Base-by-base conservation (phyloP, 2,113 vertebrate genomes). In the Clarias magur region DNA sequence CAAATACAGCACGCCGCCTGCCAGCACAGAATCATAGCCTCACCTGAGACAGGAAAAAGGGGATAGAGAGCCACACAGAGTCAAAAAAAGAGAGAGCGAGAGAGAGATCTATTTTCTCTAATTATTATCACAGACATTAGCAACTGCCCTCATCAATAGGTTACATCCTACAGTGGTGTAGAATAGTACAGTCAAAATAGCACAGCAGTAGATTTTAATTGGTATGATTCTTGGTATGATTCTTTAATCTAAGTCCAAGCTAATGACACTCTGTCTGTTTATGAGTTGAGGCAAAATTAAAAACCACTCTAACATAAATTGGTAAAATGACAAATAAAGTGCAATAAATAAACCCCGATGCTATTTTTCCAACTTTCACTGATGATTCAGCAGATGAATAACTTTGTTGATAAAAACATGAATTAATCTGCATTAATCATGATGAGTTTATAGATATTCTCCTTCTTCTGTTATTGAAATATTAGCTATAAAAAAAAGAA, bases 1-100 rank as follows among this genome's bases (percentile, higher is more conserved):
- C 87, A 90, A 90, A 87, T 86, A 82, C 78, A 82, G 87, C 85
- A 87, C 3, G 38, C 54, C 80, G 81, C 76, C 89, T 88, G 89
- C 85, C 89, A 90, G 59, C 23, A 53, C 54, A 85, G 83, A 68
- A 83, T 85, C 87, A 85, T 27, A 82, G 80, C 34, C 83, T 88
- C 56, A 88, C 82, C 84, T 82, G 86, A 82, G 73, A 83, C 62
- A 85, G 54, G 83, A 88, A 88, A 83, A 84, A 15, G 27, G 27
- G 53, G 73, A 80, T 21, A n/a, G 68, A 73, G 53, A 56, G 23
- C 57, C n/a, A 73, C 54, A 56, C 23, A 30, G 56, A 70, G 19
- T 23, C 34, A 42, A 57, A 11, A 75, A 73, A 21, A 86, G 63
- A 80, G 25, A 68, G 81, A n/a, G 65, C 62, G 25, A 42, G 34